Evolutionary conservation across 2,113 vertebrate genomes (phyloP), one percentile per base, ranked within the genome.

Genomic region (Antigone vipio): DNA sequence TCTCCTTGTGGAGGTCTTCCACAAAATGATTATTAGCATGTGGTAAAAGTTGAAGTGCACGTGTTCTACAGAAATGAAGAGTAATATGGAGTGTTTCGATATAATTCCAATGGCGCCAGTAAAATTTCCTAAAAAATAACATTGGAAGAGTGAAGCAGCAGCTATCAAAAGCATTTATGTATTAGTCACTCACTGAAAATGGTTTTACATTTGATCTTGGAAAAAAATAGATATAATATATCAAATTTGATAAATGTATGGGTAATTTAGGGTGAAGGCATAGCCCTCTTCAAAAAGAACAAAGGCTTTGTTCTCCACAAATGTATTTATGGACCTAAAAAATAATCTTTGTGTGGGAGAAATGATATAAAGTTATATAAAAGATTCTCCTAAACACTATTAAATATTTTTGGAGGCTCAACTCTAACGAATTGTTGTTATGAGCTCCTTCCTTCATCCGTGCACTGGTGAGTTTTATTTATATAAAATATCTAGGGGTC

Each of bases 131-230:
- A 32, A 68, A 66, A 82, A 73, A 62, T 79, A 56, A 38, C 7
- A 21, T 69, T 58, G 32, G 58, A 78, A 71, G 52, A 74, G 38
- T 58, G 55, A 73, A 76, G 24, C 17, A 91, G 62, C 62, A 85
- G 44, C 62, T 82, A 45, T 91, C 53, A 30, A 66, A 93, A 66
- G 74, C 82, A 60, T 56, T 89, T 85, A 16, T 84, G 29, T 66
- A 26, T 94, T 84, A 72, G 66, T 88, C 34, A 53, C 8, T 93
- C 38, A 13, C 17, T 74, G 45, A 42, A 93, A 93, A 77, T 85
- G n/a, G 7, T 76, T 93, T 94, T 88, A n/a, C 23, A 45, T 71
- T 85, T 93, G 85, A 88, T 90, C 18, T 30, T 90, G 38, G 68
- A 40, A 92, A 89, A 86, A 97, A 92, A 52, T 6, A 84, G 42